A percentile compares a stretch with the other conserved stretches of the same genome.
These are phyloP conservation scores for Frieseomelitta varia DNA, from an alignment of 1,140 invertebrate genomes.

Conservation along the genomic window DNA sequence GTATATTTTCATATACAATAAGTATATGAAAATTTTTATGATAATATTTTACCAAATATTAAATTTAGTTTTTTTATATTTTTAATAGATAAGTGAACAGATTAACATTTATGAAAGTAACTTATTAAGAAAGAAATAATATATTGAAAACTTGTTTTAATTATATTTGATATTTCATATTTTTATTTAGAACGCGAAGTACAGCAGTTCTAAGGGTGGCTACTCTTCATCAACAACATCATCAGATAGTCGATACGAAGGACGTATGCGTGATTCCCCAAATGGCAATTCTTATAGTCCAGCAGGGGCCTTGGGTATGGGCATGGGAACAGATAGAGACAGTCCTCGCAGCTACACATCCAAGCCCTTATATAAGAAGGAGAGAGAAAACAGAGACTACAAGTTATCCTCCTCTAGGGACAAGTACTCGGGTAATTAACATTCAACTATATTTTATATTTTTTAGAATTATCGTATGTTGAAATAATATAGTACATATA, in stretches of 20 bases:
- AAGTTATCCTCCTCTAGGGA: slow-evolving; percentile 90
- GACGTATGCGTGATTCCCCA: slow-evolving; percentile 87
- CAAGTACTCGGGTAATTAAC: slow-evolving; percentile 88
- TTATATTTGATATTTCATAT: background rate
- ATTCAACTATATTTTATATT: background rate
- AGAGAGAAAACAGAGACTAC: slow-evolving; percentile 95
- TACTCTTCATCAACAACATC: slow-evolving; percentile 82
- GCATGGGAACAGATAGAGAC: slow-evolving; percentile 85
- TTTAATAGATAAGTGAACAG: background rate
- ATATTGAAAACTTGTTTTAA: background rate
- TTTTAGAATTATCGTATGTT: background rate
- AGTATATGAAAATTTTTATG: background rate
- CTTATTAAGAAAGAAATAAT: background rate
- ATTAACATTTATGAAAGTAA: background rate
- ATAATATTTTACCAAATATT: background rate
- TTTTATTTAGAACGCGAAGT: slow-evolving; percentile 87
- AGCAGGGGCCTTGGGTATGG: slow-evolving; percentile 83
- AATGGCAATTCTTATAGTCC: slow-evolving; percentile 89
- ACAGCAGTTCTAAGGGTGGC: slow-evolving; percentile 87
- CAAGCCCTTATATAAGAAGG: slow-evolving; percentile 93
- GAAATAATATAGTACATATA: background rate
- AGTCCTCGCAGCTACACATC: slow-evolving; percentile 86
- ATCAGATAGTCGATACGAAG: slow-evolving; percentile 83
- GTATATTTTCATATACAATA: too few relatives aligned
- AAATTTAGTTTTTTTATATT: background rate